These are phyloP conservation scores for Diabrotica undecimpunctata DNA, from an alignment of 1,140 invertebrate species.

Conservation along the genomic window DNA sequence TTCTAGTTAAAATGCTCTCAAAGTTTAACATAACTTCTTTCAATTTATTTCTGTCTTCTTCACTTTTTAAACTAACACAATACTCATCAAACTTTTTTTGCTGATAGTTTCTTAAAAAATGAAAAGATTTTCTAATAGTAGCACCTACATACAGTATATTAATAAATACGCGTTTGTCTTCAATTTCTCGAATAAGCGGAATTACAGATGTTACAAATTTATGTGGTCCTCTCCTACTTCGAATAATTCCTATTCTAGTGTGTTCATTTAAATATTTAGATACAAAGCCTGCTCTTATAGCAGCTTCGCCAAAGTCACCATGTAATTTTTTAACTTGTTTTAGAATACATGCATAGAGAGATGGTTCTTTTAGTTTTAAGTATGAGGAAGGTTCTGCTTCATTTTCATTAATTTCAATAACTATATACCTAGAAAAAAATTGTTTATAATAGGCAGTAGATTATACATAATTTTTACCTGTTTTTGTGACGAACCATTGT, in stretches of 20 bases:
- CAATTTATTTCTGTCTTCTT: conserved; percentile 46
- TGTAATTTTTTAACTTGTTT: conserved; percentile 64
- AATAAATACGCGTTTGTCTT: conserved; percentile 56
- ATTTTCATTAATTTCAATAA: conserved; percentile 33
- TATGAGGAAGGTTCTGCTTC: conserved; percentile 46
- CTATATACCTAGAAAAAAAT: conserved; percentile 35
- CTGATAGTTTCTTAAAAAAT: conserved; percentile 67
- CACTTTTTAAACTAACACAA: conserved; percentile 54
- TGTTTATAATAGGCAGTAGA: conserved; percentile 24
- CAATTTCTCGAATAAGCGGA: conserved; percentile 62
- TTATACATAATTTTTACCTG: conserved; percentile 49
- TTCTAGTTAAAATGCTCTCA: conserved; percentile 25
- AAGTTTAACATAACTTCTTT: conserved; percentile 46
- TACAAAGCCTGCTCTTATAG: conserved; percentile 64
- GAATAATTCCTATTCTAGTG: conserved; percentile 68
- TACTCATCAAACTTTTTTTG: conserved; percentile 54
- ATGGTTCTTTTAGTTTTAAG: conserved; percentile 54
- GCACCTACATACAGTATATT: conserved; percentile 69
- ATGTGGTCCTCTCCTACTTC: conserved; percentile 69
- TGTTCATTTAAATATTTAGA: conserved; percentile 75
- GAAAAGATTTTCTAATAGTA: conserved; percentile 74
- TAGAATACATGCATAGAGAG: conserved; percentile 57
- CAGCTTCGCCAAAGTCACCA: conserved; percentile 67
- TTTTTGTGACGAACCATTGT: conserved; percentile 67
- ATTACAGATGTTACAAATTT: conserved; percentile 63